Base-by-base conservation (phyloP, 2,797 vertebrate species). In the Ptychadena robeensis region DNA sequence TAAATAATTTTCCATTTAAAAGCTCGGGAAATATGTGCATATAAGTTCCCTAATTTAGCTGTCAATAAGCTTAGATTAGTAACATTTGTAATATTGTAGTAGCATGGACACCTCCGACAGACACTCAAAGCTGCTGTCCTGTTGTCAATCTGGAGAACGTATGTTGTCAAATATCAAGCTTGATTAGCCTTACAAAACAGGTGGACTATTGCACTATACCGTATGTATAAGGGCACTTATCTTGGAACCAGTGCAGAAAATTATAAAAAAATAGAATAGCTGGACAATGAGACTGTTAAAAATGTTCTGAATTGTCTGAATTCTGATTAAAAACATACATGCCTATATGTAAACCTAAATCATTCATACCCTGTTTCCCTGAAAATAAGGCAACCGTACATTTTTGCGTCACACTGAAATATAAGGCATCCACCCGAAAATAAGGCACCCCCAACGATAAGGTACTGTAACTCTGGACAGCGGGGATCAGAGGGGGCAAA, bases 1-100 rank as follows among this genome's bases (percentile, higher is more conserved):
- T 85, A 80, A 85, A 85, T 85, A 70, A 75, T 75, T 80, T 74
- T 80, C 82, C 72, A 85, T 80, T 80, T 85, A 30, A 64, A 48
- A 70, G 66, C 67, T 40, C 31, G 30, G 74, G 80, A 84, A 48
- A 85, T 66, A 85, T 74, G 38, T 61, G 71, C 71, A 64, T 84
- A 61, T 80, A 78, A 65, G 48, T 70, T 80, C 48, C 66, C 38
- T 80, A 64, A 85, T 80, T 73, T 80, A 80, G 82, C 69, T 75
- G 78, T 85, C 71, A 71, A 80, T 74, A 35, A 69, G 35, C 71
- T 63, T 5, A 74, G 72, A 73, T 79, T 83, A 57, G 68, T 73
- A 40, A 66, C 38, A 6, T 28, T 66, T 67, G 40, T 83, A 65
- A 79, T 73, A 63, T 22, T 1, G 34, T 9, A 67, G 37, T 61